These are phyloP conservation scores for Lasioglossum albipes DNA, from an alignment of 1,140 invertebrate genomes.

Conservation along the genomic window DNA sequence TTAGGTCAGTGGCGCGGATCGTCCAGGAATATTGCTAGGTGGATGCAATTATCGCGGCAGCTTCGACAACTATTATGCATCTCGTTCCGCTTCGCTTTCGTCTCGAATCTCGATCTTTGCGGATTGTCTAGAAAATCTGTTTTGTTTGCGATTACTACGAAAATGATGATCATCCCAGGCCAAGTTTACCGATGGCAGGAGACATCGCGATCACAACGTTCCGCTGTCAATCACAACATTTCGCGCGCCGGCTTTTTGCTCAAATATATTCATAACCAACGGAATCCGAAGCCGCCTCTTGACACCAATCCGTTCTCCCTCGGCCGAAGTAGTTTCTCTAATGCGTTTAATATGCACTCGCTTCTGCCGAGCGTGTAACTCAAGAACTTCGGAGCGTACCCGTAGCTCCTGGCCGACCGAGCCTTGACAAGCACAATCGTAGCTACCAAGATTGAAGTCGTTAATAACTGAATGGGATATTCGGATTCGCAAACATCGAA, in stretches of 20 bases:
- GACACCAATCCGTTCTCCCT: not conserved
- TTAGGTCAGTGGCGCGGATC: slow-evolving; percentile 29
- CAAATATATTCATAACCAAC: not conserved
- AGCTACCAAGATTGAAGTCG: no score
- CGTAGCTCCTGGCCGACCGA: no score
- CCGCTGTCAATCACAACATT: not conserved
- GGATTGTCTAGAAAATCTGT: not conserved
- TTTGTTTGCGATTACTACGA: no score
- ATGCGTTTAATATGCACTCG: slow-evolving; percentile 1
- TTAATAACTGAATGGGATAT: no score
- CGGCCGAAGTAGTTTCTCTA: not conserved
- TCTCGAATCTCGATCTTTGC: not conserved
- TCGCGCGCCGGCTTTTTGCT: not conserved
- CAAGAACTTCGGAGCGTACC: no score
- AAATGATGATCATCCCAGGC: no score
- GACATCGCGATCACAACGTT: not conserved
- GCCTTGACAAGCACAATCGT: no score
- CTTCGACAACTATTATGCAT: slow-evolving; percentile 29
- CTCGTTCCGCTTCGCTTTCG: not conserved
- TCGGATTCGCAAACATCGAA: not conserved
- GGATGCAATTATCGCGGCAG: slow-evolving; percentile 32
- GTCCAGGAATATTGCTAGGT: slow-evolving; percentile 20
- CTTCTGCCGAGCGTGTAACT: no score
- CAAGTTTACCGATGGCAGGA: no score
- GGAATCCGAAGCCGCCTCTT: not conserved